These are phyloP conservation scores for Pteropus alecto DNA, from an alignment of 2,113 vertebrate genomes.

Conservation along the genomic window DNA sequence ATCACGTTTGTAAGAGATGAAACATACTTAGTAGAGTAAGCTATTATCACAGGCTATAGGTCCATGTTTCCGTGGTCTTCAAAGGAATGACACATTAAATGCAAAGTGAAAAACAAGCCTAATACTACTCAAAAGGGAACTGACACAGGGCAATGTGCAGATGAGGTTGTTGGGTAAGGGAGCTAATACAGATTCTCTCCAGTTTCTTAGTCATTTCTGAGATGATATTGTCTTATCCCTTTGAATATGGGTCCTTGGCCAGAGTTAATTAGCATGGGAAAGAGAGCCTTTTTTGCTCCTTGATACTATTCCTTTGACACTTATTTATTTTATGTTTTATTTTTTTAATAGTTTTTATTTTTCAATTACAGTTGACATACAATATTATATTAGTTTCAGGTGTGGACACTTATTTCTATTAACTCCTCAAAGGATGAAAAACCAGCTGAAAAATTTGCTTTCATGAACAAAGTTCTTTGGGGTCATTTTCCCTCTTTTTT, in stretches of 20 bases:
- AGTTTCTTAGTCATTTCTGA: conserved; percentile 2
- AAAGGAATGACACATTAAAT: neutral
- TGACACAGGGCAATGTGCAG: neutral
- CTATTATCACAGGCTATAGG: neutral
- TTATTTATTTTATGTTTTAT: neutral
- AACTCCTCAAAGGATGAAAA: conserved; percentile 36
- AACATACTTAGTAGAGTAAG: neutral
- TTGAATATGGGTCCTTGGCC: neutral
- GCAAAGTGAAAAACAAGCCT: neutral
- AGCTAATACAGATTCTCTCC: neutral
- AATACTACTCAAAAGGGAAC: neutral
- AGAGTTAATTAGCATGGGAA: neutral
- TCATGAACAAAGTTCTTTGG: neutral
- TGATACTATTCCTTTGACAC: neutral
- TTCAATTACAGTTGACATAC: too few species aligned
- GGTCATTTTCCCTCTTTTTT: neutral
- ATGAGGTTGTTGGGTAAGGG: neutral
- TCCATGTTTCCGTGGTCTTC: neutral
- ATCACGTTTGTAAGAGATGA: neutral
- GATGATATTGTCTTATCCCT: neutral
- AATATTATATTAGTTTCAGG: too few species aligned
- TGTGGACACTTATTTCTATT: neutral
- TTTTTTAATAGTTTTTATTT: too few species aligned
- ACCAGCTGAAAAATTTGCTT: conserved; percentile 25
- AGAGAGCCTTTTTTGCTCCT: neutral